Percentiles rank a stretch among this genome's conserved stretches.
phyloP scores from a whole-genome alignment of 2,797 vertebrate genomes.

The Cottoperca gobio region DNA sequence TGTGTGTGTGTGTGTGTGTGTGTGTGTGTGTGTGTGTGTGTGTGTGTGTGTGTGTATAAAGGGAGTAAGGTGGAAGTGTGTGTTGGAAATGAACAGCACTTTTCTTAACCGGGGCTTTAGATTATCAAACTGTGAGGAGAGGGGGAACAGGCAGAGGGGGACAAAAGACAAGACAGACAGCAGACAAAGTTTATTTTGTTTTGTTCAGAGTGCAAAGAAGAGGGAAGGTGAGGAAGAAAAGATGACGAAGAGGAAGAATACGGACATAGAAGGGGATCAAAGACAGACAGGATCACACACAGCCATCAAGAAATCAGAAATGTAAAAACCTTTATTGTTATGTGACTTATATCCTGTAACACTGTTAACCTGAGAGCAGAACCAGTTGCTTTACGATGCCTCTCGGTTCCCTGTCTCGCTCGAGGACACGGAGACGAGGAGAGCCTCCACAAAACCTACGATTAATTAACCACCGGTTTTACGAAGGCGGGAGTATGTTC shows the following conservation, averaged over 20 bases:
- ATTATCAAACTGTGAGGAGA: slow-evolving; percentile 47
- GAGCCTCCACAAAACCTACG: neutral
- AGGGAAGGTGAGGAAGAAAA: slow-evolving; percentile 15
- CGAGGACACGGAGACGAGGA: neutral
- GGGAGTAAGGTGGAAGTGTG: slow-evolving; percentile 17
- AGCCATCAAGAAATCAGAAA: neutral
- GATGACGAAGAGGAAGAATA: neutral
- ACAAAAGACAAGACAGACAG: slow-evolving; percentile 24
- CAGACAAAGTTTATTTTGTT: slow-evolving; percentile 36
- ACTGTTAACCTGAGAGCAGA: slow-evolving; percentile 7
- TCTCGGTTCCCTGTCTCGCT: neutral
- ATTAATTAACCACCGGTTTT: neutral
- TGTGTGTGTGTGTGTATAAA: neutral
- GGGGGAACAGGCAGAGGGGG: slow-evolving; percentile 20
- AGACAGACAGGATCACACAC: neutral
- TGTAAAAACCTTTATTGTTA: neutral
- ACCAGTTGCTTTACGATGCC: neutral
- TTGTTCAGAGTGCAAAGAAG: slow-evolving; percentile 7
- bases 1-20: slow-evolving; percentile 21
- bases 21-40: slow-evolving; percentile 17
- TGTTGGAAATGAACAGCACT: slow-evolving; percentile 33
- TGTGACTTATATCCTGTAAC: neutral
- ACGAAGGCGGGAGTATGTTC: neutral
- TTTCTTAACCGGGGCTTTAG: slow-evolving; percentile 35
- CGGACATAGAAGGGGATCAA: neutral